These are phyloP conservation scores for Microctenopoma lineatum DNA, from an alignment of 2,797 vertebrate species.

Conservation along the genomic window DNA sequence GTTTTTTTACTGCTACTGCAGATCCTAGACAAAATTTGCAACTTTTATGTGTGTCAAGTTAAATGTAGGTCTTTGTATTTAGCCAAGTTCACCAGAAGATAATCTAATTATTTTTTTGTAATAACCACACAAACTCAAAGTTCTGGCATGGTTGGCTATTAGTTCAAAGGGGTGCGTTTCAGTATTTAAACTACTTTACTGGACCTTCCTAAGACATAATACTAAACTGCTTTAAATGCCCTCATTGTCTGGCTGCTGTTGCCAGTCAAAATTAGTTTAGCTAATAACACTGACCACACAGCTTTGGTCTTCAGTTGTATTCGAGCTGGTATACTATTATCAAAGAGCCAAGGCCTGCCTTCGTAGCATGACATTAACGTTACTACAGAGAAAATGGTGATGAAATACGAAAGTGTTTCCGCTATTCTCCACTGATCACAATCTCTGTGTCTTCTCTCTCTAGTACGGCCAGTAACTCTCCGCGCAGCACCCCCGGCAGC, in stretches of 20 bases:
- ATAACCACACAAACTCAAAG: not conserved
- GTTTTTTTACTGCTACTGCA: not conserved
- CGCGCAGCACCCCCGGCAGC: constrained; percentile 90
- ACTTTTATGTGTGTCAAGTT: not conserved
- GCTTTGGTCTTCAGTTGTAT: constrained; percentile 20
- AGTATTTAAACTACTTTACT: not conserved
- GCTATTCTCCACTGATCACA: constrained; percentile 1
- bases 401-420: constrained; percentile 15
- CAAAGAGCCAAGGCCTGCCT: constrained; percentile 40
- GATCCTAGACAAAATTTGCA: not conserved
- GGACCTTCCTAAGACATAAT: not conserved
- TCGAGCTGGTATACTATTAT: constrained; percentile 12
- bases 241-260: constrained; percentile 14
- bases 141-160: not conserved
- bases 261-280: constrained; percentile 13
- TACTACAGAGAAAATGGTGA: not conserved
- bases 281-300: constrained; percentile 24
- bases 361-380: constrained; percentile 22
- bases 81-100: not conserved
- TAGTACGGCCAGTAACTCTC: constrained; percentile 92
- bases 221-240: not conserved
- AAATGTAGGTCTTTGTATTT: not conserved
- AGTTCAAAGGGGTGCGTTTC: not conserved
- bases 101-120: not conserved
- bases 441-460: constrained; percentile 12